These are phyloP conservation scores for Myoxocephalus aenaeus DNA, from an alignment of 2,797 vertebrate species.

Conservation along the genomic window DNA sequence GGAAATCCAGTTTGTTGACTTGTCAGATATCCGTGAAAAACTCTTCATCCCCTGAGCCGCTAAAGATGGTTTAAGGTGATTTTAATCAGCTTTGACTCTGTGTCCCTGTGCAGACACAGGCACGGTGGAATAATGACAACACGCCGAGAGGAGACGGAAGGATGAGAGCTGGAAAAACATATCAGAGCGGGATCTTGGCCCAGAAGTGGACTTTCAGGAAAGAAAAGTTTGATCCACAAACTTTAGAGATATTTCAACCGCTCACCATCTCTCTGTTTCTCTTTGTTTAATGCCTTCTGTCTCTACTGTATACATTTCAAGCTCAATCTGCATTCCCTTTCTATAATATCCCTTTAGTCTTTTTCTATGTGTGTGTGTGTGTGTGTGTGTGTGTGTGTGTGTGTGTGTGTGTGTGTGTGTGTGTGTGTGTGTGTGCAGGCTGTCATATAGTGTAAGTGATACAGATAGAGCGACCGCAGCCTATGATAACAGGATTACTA, in stretches of 20 bases:
- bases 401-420: constrained; percentile 15
- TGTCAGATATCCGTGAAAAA: background rate
- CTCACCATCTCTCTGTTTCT: background rate
- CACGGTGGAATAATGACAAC: background rate
- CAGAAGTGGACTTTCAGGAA: constrained; percentile 15
- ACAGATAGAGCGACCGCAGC: constrained; percentile 70
- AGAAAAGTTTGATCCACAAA: background rate
- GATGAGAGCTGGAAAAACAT: constrained; percentile 8
- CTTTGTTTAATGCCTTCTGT: background rate
- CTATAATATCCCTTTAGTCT: constrained; percentile 3
- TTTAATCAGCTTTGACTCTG: constrained; percentile 17
- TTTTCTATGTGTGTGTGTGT: constrained; percentile 10
- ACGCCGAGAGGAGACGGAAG: background rate
- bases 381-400: constrained; percentile 11
- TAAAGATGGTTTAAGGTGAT: background rate
- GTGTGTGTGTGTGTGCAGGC: constrained; percentile 18
- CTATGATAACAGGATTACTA: constrained; percentile 79
- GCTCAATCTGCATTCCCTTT: background rate
- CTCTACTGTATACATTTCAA: background rate
- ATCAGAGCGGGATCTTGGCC: background rate
- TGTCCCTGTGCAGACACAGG: background rate
- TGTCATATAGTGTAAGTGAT: constrained; percentile 70
- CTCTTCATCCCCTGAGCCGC: background rate
- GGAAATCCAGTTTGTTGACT: background rate
- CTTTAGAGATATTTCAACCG: constrained; percentile 6